Evolutionary conservation across 2,797 vertebrate genomes (phyloP).

Genomic region (Leucoraja ocellata): DNA sequence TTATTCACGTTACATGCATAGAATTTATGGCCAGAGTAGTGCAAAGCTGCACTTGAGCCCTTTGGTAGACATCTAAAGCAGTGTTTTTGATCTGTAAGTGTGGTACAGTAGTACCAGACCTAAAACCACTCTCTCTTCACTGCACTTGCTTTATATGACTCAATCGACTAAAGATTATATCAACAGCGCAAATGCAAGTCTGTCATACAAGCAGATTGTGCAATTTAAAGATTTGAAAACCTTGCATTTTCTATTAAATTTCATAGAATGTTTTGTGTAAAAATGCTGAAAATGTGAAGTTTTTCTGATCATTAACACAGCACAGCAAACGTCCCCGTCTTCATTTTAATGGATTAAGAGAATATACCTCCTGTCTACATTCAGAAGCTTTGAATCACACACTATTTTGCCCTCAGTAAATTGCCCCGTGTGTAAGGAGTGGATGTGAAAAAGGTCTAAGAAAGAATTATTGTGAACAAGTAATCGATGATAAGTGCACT

Average conservation of each 20-base stretch:
- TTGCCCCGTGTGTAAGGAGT: no score
- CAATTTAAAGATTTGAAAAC: neutral
- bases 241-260: neutral
- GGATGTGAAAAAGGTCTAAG: no score
- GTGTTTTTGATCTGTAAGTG: neutral
- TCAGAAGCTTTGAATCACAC: neutral
- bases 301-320: neutral
- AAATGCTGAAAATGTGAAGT: neutral
- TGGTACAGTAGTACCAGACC: neutral
- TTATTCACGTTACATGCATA: neutral
- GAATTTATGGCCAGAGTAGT: neutral
- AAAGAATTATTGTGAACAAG: no score
- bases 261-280: neutral
- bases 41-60: neutral
- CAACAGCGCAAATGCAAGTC: neutral
- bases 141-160: neutral
- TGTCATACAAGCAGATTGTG: neutral
- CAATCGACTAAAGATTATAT: neutral
- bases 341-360: neutral
- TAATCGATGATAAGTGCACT: no score
- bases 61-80: neutral
- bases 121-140: neutral
- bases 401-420: no score
- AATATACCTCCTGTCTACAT: neutral
- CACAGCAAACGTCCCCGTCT: neutral